Conservation (phyloP, 1,140 invertebrate genomes). For the Bombus fervidus region DNA sequence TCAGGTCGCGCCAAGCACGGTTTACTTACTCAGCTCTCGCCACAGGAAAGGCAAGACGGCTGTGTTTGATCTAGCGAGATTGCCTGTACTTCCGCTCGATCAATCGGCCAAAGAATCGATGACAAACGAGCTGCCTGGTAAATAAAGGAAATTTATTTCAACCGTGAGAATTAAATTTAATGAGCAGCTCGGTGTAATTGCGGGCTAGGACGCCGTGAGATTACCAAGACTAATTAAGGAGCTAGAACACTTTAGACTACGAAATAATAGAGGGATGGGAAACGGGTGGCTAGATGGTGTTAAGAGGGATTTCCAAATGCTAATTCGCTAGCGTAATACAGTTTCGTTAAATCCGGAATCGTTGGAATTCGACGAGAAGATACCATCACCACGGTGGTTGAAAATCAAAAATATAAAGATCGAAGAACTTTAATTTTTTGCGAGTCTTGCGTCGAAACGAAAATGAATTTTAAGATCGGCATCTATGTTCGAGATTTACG, state of each 20-base stretch:
- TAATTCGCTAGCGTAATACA: background rate
- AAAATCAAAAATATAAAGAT: background rate
- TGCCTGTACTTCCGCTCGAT: constrained; percentile 50
- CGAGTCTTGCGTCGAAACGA: fast-evolving
- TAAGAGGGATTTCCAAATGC: constrained; percentile 8
- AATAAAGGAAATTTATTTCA: constrained; percentile 24
- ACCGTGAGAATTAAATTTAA: constrained; percentile 10
- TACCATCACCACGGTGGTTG: no score
- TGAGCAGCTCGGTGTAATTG: background rate
- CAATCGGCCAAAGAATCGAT: constrained; percentile 51
- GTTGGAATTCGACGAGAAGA: no score
- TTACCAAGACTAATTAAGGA: constrained; percentile 11
- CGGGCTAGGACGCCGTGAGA: background rate
- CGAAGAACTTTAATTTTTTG: fast-evolving
- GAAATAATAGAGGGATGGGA: background rate
- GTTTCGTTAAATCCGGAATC: background rate
- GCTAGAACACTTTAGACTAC: background rate
- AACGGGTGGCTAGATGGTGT: background rate
- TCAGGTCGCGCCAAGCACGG: constrained; percentile 51
- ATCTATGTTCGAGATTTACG: background rate
- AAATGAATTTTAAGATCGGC: no score
- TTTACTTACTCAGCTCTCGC: constrained; percentile 64
- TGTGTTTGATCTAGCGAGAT: constrained; percentile 53
- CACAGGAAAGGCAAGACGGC: background rate
- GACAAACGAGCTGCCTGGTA: constrained; percentile 20